Base-by-base conservation (phyloP, 2,797 vertebrate species). In the Characodon lateralis region DNA sequence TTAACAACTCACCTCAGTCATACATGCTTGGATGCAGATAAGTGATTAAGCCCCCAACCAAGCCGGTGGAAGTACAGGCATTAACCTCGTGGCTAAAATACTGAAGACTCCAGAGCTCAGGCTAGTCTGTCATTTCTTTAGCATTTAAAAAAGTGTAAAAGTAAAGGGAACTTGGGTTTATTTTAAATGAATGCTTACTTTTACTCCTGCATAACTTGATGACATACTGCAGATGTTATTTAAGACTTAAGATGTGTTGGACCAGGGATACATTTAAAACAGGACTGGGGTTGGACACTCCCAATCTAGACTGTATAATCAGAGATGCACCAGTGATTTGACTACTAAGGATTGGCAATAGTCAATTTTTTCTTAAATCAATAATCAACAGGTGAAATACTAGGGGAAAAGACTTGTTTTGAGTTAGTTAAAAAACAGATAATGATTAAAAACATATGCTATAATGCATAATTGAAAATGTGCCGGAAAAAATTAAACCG, bases 11-110 rank as follows among this genome's bases (percentile, higher is more conserved):
- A 56, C 31, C 69, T 68, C 22, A 16, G 35, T 46, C 46, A 56
- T 66, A 65, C 16, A 72, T 35, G 66, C 58, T 63, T 56, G 20
- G 55, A 74, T 65, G 20, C 56, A 76, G 58, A 28, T 58, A 72
- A 78, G 77, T 51, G 63, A 48, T 48, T 79, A 50, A 81, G 39
- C 31, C 48, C 12, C 5, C 20, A 35, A 18, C 28, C 1, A 7
- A 20, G 18, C 72, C 61, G 18, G 46, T 78, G 51, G 39, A 71
- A 79, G 78, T 59, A 50, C 41, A 76, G 71, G n/a, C 77, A 79
- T 77, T 71, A 51, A 24, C 63, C 71, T 66, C 31, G 56, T 81
- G 81, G 78, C 75, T 58, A 20, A 78, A 73, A 74, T 66, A 50
- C 16, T 39, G 39, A 26, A 72, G 6, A 78, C 73, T 77, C 56